These are phyloP conservation scores for Hippocampus mohnikei DNA, from an alignment of 2,113 vertebrate species.

Conservation along the genomic window DNA sequence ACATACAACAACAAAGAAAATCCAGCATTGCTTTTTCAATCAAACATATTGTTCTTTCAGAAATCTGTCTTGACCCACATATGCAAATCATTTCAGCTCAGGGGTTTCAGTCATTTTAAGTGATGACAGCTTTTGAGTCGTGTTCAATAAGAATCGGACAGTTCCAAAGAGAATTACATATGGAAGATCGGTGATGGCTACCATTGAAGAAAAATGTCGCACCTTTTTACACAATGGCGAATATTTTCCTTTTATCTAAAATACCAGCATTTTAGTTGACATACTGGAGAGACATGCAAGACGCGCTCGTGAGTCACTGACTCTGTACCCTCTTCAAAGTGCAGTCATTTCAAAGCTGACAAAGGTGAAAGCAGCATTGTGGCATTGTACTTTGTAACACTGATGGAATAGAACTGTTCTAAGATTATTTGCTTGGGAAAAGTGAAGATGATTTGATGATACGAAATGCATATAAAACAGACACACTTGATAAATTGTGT, in stretches of 20 bases:
- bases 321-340: constrained; percentile 47
- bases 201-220: constrained; percentile 60
- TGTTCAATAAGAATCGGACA: constrained; percentile 29
- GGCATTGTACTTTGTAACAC: constrained; percentile 25
- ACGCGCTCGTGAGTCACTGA: constrained; percentile 43
- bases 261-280: constrained; percentile 64
- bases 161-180: constrained; percentile 33
- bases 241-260: constrained; percentile 37
- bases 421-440: constrained; percentile 7
- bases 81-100: not conserved
- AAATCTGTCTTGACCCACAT: not conserved
- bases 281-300: constrained; percentile 48
- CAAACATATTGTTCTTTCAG: not conserved
- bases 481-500: not conserved
- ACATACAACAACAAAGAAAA: constrained; percentile 9
- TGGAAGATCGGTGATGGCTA: constrained; percentile 59
- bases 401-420: constrained; percentile 22
- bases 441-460: not conserved
- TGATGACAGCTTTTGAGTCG: constrained; percentile 8
- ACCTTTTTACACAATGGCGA: constrained; percentile 63
- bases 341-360: constrained; percentile 63
- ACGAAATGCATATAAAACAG: not conserved
- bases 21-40: not conserved
- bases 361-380: constrained; percentile 43
- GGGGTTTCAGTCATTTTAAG: not conserved